These are phyloP conservation scores for Thymelicus sylvestris DNA, from an alignment of 2,888 invertebrate species.

Conservation along the genomic window DNA sequence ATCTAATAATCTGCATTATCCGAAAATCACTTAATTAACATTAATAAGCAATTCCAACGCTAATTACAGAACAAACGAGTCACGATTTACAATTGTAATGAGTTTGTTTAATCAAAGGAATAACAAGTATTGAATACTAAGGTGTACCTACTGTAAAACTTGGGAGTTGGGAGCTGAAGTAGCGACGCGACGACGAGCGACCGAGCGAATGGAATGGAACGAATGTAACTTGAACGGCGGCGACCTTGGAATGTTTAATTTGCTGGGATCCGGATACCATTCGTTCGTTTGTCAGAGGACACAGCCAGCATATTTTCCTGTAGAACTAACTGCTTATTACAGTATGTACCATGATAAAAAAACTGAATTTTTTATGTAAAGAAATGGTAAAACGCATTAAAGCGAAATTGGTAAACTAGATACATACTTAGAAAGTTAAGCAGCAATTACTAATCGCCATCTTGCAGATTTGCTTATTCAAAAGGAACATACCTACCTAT, in stretches of 20 bases:
- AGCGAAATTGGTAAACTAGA: too few relatives aligned
- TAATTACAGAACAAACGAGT: conserved; percentile 22
- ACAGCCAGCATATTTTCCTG: background rate
- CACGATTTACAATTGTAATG: conserved; percentile 29
- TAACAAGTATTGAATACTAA: conserved; percentile 16
- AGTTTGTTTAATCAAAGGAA: conserved; percentile 31
- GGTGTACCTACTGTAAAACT: conserved; percentile 21
- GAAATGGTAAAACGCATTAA: too few relatives aligned
- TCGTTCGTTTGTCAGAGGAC: background rate
- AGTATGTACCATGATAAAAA: too few relatives aligned
- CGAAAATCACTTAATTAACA: conserved; percentile 11
- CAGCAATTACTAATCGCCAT: too few relatives aligned
- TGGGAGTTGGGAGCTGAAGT: background rate
- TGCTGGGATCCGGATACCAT: background rate
- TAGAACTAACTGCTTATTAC: too few relatives aligned
- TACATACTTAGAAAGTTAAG: too few relatives aligned
- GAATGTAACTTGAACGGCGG: conserved; percentile 11
- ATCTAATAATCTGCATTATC: conserved; percentile 1
- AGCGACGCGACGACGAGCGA: background rate
- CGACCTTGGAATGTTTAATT: conserved; percentile 14
- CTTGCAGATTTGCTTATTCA: too few relatives aligned
- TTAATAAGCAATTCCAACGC: conserved; percentile 7
- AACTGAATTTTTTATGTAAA: too few relatives aligned
- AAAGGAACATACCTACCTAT: too few relatives aligned
- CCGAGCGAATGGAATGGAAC: background rate